phyloP scores from a whole-genome alignment of 2,888 invertebrate genomes.

The Ennomos erosarius region DNA sequence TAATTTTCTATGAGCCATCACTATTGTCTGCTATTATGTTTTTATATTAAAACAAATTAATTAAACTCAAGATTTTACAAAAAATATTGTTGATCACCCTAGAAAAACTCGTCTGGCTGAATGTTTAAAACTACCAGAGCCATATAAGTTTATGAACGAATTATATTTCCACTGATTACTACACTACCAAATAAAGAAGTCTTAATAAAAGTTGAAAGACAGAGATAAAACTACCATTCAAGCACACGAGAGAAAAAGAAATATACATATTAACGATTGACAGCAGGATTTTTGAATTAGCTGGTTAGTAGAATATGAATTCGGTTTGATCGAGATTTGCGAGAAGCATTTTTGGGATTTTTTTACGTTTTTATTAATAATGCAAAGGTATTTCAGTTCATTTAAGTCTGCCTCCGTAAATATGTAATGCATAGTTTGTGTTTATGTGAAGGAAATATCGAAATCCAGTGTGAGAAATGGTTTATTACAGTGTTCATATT shows the following conservation, averaged over 20 bases:
- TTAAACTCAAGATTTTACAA: no score
- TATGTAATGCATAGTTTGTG: constrained; percentile 22
- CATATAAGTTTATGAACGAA: no score
- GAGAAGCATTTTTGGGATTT: constrained; percentile 69
- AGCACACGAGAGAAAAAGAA: constrained; percentile 32
- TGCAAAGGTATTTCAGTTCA: constrained; percentile 60
- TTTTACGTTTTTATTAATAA: constrained; percentile 60
- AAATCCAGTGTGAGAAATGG: constrained; percentile 47
- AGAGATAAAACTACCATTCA: constrained; percentile 7
- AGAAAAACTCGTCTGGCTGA: no score
- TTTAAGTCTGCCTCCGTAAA: constrained; percentile 32
- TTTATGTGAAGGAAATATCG: constrained; percentile 29
- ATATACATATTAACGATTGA: constrained; percentile 36
- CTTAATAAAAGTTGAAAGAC: constrained; percentile 30
- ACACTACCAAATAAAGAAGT: constrained; percentile 41
- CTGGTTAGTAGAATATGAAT: constrained; percentile 57
- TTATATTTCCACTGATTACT: constrained; percentile 25
- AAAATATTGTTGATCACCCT: no score
- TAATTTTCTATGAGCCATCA: no score
- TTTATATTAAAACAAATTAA: no score
- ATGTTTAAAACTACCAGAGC: no score
- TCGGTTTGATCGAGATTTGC: constrained; percentile 63
- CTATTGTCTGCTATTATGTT: no score
- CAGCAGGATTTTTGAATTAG: constrained; percentile 37
- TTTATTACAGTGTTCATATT: constrained; percentile 55